Base-by-base conservation (phyloP, 2,888 invertebrate genomes). In the Cantharis rustica region DNA sequence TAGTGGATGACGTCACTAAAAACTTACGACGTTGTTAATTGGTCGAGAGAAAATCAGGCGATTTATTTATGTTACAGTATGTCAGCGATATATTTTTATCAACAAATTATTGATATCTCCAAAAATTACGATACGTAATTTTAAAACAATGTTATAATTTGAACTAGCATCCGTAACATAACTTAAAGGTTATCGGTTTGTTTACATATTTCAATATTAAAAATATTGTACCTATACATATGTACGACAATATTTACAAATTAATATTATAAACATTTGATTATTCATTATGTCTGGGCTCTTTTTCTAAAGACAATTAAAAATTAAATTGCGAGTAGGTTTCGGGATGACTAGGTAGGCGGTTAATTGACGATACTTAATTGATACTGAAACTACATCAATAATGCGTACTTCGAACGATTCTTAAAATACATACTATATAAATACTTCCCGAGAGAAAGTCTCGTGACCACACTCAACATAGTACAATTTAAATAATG, bases 11-110 rank as follows among this genome's bases (percentile, higher is more conserved):
- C 73, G 73, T 31, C 61, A 73, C 26, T 68, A 47, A 9, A 47
- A 47, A n/a, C 47, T 17, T 71, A 23, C 68, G 47, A 71, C 31
- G 23, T 15, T 23, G 10, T 5, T 62, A 62, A 72, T 75, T 72
- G 75, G 62, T 17, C 31, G 69, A n/a, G 63, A 68, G 69, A 68
- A 69, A 69, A 75, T 75, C 75, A 75, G 69, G 75, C 72, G 75
- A 75, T 71, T 63, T 75, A 69, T 75, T 72, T 75, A 66, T 23
- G 61, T 68, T 68, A 13, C 16, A 68, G 17, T 68, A 66, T n/a
- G n/a, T 47, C 7, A 47, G n/a, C 47, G 47, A n/a, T 47, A 47
- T n/a, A 47, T n/a, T 47, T 47, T 47, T 47, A 47, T 47, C 47
- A 47, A 47, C 47, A 47, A 47, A 47, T 47, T 47, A 7, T 47